These are phyloP conservation scores for Thunnus maccoyii DNA, from an alignment of 2,113 vertebrate species.

Conservation along the genomic window DNA sequence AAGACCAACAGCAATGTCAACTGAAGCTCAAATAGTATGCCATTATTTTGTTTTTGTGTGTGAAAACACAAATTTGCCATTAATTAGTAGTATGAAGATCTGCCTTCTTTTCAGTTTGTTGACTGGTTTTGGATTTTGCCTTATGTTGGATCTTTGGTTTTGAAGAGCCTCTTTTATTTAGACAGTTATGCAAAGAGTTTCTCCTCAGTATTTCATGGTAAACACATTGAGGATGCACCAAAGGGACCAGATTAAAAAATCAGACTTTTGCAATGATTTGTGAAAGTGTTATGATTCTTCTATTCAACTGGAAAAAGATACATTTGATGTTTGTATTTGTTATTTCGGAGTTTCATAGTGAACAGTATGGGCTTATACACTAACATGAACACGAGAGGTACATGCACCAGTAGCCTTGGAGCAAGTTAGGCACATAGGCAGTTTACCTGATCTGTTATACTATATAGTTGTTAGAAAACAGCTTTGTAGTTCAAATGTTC, in stretches of 20 bases:
- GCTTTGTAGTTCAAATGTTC: too few species aligned
- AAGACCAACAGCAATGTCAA: conserved; percentile 5
- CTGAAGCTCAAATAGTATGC: background rate
- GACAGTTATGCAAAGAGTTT: background rate
- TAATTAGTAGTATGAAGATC: background rate
- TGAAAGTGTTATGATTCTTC: background rate
- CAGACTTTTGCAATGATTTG: too few species aligned
- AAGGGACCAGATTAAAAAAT: background rate
- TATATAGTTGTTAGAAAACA: too few species aligned
- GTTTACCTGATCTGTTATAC: background rate
- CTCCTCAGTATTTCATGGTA: background rate
- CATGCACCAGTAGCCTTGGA: background rate
- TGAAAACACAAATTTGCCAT: background rate
- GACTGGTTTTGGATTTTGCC: background rate
- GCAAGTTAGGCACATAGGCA: background rate
- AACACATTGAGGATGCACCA: background rate
- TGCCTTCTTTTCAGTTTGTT: background rate
- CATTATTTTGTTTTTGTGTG: background rate
- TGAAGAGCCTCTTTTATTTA: background rate
- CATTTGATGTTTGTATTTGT: background rate
- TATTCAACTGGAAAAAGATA: background rate
- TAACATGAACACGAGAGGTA: background rate
- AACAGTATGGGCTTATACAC: background rate
- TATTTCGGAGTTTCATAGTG: background rate
- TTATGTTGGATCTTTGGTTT: background rate